Percentiles rank a stretch among this genome's conserved stretches.
These are phyloP conservation scores for Engystomops pustulosus DNA, from an alignment of 2,113 vertebrate genomes.

Conservation along the genomic window DNA sequence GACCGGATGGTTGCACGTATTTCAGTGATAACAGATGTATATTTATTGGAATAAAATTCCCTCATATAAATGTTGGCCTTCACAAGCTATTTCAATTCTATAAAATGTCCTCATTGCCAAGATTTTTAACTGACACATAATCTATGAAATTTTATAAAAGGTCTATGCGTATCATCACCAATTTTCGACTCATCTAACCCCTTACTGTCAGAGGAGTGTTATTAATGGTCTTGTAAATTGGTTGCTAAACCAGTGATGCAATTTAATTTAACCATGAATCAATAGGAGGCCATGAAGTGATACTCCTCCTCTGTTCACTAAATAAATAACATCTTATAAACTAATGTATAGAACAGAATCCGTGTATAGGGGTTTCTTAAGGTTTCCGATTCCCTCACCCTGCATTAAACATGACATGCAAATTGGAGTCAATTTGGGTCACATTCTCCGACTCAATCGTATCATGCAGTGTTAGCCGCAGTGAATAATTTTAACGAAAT, in stretches of 20 bases:
- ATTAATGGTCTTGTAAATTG: background rate
- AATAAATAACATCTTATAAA: background rate
- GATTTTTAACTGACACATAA: background rate
- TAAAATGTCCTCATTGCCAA: background rate
- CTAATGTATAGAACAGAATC: background rate
- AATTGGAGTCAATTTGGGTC: background rate
- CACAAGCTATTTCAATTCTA: background rate
- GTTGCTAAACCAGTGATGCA: slow-evolving; percentile 14
- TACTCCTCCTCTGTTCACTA: background rate
- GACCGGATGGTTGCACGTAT: background rate
- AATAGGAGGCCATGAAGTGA: background rate
- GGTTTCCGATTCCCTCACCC: background rate
- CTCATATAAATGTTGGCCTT: background rate
- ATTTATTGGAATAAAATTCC: background rate
- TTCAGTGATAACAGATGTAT: background rate
- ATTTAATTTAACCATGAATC: slow-evolving; percentile 15
- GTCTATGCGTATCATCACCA: background rate
- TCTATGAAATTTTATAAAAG: background rate
- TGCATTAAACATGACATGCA: background rate
- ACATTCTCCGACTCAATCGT: background rate
- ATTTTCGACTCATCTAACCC: background rate
- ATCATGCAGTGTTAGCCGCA: background rate
- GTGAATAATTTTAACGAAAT: background rate
- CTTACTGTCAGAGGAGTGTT: background rate
- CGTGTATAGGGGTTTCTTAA: background rate